Base-by-base conservation (phyloP, 2,888 invertebrate species). In the Apodemia hepburni region DNA sequence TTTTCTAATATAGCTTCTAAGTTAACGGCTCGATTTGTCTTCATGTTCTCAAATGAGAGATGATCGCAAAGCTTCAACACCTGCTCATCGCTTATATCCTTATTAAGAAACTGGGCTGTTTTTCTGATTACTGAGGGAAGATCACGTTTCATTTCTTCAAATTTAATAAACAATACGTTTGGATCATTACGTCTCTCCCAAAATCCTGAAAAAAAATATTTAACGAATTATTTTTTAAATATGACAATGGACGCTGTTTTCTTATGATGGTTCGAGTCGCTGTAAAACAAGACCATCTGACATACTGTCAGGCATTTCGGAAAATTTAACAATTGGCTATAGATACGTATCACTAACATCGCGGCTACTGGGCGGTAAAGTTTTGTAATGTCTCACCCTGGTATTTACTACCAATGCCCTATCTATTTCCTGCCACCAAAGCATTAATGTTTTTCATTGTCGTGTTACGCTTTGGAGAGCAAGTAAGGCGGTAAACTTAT, bases 131-230 rank as follows among this genome's bases (percentile, higher is more conserved):
- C 93, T 0, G 91, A 91, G 0, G 93, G 88, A 22, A 97, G 92
- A 79, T 98, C 95, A 61, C 87, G 92, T 73, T 95, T 95, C 94
- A 97, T 95, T 65, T 97, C 96, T 85, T 97, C 97, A 75, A 96
- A 97, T 71, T 95, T 95, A 59, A 97, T 86, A 78, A 97, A 95
- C 8, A 97, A 87, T 2, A 97, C 84, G 74, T 97, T 96, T 0
- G 94, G 88, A 61, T 96, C 94, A 70, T 95, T 79, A 22, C 94
- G 93, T 59, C 93, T 91, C 63, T 94, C 92, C 96, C 96, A 96
- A 78, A 95, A 96, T 61, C 93, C 92, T 85, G 84, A 17, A 65
- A 64, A 51, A 60, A 45, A 38, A 47, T 12, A 22, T 58, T n/a
- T 5, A 9, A 57, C n/a, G 33, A 22, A 0, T 22, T 61, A 59